These are phyloP conservation scores for Papilio aristodemus DNA, from an alignment of 1,140 invertebrate genomes.

Conservation along the genomic window DNA sequence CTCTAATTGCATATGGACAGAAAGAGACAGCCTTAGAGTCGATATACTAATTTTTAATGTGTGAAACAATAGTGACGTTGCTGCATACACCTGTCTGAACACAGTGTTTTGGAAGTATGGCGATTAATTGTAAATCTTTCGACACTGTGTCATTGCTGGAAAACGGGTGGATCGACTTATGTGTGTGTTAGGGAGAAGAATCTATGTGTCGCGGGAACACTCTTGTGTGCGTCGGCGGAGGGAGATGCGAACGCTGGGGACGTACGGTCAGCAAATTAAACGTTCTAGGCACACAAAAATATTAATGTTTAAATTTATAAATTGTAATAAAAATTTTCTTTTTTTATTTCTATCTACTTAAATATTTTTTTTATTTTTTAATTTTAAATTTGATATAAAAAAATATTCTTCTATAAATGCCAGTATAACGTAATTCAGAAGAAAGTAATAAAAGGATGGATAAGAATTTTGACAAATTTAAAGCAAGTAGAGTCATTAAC, in stretches of 20 bases:
- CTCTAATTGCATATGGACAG: conserved; percentile 40
- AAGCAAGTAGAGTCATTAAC: no score
- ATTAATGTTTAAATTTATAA: neutral
- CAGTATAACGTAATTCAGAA: neutral
- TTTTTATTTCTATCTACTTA: neutral
- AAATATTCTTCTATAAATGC: neutral
- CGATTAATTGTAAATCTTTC: neutral
- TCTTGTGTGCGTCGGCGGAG: conserved; percentile 53
- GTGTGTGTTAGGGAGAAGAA: conserved; percentile 39
- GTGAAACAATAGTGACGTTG: conserved; percentile 47
- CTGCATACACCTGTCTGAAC: conserved; percentile 25
- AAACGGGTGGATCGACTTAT: conserved; percentile 35
- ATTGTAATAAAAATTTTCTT: neutral
- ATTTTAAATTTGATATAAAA: no score
- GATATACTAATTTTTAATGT: conserved; percentile 44
- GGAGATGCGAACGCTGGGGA: conserved; percentile 62
- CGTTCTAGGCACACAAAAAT: neutral
- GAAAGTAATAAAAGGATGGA: no score
- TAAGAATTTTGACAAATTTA: no score
- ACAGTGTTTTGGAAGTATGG: conserved; percentile 36
- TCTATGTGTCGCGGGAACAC: conserved; percentile 27
- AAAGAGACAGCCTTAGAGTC: conserved; percentile 41
- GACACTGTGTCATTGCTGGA: conserved; percentile 40
- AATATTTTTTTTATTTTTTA: neutral
- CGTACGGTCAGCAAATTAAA: conserved; percentile 52